Evolutionary conservation across 2,113 vertebrate species (phyloP).

Genomic region (Lynx canadensis): DNA sequence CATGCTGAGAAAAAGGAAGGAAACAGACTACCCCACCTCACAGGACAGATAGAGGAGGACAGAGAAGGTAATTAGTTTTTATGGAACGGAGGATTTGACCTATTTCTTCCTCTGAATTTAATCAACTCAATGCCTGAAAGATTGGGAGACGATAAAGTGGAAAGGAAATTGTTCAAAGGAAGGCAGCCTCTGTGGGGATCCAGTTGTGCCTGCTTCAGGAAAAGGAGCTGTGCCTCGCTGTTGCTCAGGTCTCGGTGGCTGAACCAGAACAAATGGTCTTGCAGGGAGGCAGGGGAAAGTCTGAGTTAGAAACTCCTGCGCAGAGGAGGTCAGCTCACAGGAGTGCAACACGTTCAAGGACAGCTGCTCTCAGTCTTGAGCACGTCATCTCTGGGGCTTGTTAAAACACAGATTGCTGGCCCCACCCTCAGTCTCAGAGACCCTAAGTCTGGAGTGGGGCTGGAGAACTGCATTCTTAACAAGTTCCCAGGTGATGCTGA

Average conservation of each 20-base stretch:
- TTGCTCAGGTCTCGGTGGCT: not conserved
- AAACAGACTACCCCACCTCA: not conserved
- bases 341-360: not conserved
- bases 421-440: not conserved
- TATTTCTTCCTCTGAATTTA: slow-evolving; percentile 67
- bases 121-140: slow-evolving; percentile 70
- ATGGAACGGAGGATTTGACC: slow-evolving; percentile 52
- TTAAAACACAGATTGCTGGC: not conserved
- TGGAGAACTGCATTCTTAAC: not conserved
- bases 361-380: not conserved
- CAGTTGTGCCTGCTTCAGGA: not conserved
- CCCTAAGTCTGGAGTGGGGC: not conserved
- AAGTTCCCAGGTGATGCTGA: not conserved
- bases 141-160: slow-evolving; percentile 18
- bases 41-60: not conserved
- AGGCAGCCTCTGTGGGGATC: not conserved
- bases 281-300: not conserved
- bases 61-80: slow-evolving; percentile 53
- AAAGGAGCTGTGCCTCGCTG: not conserved
- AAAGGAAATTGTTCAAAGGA: slow-evolving; percentile 8
- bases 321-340: not conserved
- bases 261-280: not conserved
- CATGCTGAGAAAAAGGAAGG: not conserved
- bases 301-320: not conserved
- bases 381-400: not conserved